Evolutionary conservation across 92 coral and sea anemone genomes (phyloP).

Genomic region (Paramuricea clavata): DNA sequence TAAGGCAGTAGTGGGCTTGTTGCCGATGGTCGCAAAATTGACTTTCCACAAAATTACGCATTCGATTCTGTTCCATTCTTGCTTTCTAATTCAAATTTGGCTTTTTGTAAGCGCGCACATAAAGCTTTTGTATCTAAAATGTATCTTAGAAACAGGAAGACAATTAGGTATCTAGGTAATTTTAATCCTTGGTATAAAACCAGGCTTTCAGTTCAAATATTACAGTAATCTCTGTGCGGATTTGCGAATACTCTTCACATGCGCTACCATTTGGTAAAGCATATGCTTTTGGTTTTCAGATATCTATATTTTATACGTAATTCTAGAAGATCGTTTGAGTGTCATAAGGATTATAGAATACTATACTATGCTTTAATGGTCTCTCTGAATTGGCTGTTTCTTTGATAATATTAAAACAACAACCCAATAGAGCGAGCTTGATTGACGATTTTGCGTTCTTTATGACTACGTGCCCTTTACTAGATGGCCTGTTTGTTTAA

Average conservation of each 20-base stretch:
- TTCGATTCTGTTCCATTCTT: not conserved
- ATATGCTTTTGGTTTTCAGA: not conserved
- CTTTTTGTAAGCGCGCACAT: not conserved
- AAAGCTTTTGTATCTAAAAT: not conserved
- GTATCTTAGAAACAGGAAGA: not conserved
- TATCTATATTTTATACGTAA: not conserved
- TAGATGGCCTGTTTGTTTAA: conserved; percentile 42
- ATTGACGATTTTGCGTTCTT: conserved; percentile 18
- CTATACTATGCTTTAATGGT: not conserved
- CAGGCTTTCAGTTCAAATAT: not conserved
- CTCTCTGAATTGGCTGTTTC: not conserved
- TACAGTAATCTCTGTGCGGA: not conserved
- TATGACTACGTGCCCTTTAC: conserved; percentile 15
- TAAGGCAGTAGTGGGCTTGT: not conserved
- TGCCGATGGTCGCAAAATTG: not conserved
- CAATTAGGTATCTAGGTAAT: not conserved
- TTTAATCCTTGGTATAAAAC: conserved; percentile 9
- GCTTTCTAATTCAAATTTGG: not conserved
- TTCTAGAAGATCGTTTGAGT: not conserved
- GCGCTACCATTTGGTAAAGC: not conserved
- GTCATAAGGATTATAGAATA: not conserved
- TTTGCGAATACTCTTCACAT: not conserved
- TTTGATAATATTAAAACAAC: not conserved
- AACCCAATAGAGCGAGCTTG: not conserved
- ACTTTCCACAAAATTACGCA: not conserved